A percentile compares a stretch with the other conserved stretches of the same genome.
Evolutionary conservation across 2,888 invertebrate species (phyloP).

Genomic region (Epirrhoe alternata): DNA sequence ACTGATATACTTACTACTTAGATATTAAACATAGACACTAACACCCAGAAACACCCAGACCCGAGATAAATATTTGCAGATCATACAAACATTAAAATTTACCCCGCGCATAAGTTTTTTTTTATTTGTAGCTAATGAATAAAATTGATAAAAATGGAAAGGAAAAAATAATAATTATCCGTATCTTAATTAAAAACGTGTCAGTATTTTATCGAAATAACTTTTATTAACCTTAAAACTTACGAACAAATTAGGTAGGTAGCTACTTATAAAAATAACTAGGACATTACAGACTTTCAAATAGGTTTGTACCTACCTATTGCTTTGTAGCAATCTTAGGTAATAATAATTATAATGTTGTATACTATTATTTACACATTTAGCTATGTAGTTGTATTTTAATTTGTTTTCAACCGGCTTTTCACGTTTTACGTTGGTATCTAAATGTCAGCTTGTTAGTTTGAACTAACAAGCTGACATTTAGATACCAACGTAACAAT

Average conservation of each 20-base stretch:
- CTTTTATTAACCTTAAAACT: neutral
- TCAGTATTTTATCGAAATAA: neutral
- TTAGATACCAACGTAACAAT: too few relatives aligned
- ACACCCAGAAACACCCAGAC: too few relatives aligned
- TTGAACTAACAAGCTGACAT: conserved; percentile 5
- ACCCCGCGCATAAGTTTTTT: too few relatives aligned
- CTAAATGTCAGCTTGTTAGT: conserved; percentile 24
- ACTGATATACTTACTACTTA: too few relatives aligned
- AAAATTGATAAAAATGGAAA: conserved; percentile 5
- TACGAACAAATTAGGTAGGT: neutral
- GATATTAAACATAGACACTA: too few relatives aligned
- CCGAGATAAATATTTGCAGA: too few relatives aligned
- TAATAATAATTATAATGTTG: neutral
- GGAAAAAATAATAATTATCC: neutral
- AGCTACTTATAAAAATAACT: too few relatives aligned
- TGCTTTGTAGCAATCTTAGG: neutral
- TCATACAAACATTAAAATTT: too few relatives aligned
- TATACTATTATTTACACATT: neutral
- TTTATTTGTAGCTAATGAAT: conserved; percentile 15
- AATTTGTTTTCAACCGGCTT: conserved; percentile 34
- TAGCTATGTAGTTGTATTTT: neutral
- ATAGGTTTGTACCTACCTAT: neutral
- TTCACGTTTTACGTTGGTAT: conserved; percentile 30
- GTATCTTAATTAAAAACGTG: neutral
- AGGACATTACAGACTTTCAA: neutral